Evolutionary conservation across 2,113 vertebrate species (phyloP).

Genomic region (Paramormyrops kingsleyae): DNA sequence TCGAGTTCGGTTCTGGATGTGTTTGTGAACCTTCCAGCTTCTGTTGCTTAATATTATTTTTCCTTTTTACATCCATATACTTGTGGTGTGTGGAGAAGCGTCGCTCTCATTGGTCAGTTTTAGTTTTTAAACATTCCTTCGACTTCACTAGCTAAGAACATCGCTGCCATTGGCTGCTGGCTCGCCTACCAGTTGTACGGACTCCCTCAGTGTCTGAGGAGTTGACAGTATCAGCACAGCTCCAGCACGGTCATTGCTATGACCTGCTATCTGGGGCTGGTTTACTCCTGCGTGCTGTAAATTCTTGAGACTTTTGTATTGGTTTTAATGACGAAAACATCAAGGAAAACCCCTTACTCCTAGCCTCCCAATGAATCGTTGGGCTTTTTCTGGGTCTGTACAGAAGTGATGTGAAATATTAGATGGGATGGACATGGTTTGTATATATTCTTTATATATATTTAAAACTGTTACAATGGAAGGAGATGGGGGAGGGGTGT

Average conservation of each 20-base stretch:
- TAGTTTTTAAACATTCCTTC: conserved; percentile 23
- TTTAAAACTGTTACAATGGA: conserved; percentile 53
- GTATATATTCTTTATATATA: conserved; percentile 55
- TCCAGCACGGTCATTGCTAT: neutral
- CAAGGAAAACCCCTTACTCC: neutral
- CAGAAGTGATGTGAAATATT: conserved; percentile 49
- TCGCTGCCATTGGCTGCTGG: conserved; percentile 10
- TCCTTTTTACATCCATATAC: conserved; percentile 20
- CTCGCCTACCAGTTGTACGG: conserved; percentile 20
- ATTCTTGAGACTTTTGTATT: conserved; percentile 9
- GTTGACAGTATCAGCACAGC: conserved; percentile 29
- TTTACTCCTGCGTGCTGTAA: conserved; percentile 9
- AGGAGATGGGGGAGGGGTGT: conserved; percentile 25
- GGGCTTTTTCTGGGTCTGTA: conserved; percentile 45
- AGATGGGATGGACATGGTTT: conserved; percentile 48
- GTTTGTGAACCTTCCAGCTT: conserved; percentile 40
- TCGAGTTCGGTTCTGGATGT: conserved; percentile 28
- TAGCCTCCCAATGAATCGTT: conserved; percentile 29
- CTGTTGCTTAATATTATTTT: conserved; percentile 31
- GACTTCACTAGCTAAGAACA: conserved; percentile 19
- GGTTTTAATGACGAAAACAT: conserved; percentile 48
- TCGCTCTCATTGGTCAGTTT: conserved; percentile 17
- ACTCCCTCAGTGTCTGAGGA: conserved; percentile 18
- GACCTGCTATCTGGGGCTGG: neutral
- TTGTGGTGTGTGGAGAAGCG: conserved; percentile 26